Evolutionary conservation across 2,888 invertebrate genomes (phyloP), one percentile per base, ranked within the genome.

Genomic region (Plagodis pulveraria): DNA sequence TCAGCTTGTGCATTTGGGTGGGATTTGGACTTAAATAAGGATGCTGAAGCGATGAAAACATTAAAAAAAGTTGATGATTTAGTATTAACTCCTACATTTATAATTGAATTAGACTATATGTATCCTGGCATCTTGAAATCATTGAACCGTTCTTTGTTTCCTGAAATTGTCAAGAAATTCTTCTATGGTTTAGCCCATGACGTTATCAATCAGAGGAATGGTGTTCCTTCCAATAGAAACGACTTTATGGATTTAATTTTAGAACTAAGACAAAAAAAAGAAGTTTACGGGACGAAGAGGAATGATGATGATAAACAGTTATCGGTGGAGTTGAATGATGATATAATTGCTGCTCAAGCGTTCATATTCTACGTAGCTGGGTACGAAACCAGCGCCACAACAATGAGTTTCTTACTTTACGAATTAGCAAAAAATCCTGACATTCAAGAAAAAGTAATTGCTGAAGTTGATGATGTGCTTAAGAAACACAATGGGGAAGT

Each of bases 341-440:
- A 70, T 11, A 43, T 86, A 0, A 83, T 89, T 12, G 78, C 81
- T 2, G 85, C 89, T 0, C 89, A 92, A 66, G 84, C 84, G 2
- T 86, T 89, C 65, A 73, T 89, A 11, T 91, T 93, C 66, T 91
- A 87, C 57, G 73, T 77, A 2, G 93, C 83, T 7, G 92, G 92
- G 0, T 92, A 86, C 63, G 92, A 92, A 63, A 91, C 91, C 0
- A 86, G 84, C 42, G 84, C 92, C 0, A 83, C 87, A 0, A 83
- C 87, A 0, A 75, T 91, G 64, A 61, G 83, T 0, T 89, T 81
- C 47, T 62, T 83, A 38, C 60, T 86, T 7, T 85, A 86, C 56
- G 74, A 85, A 60, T 62, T 92, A 7, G 87, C 90, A 0, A 47
- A 69, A 5, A 79, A 91, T 65, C 83, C 77, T 10, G 73, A 86